Base-by-base conservation (phyloP, 1,140 invertebrate genomes). In the Tetramorium simillimum region DNA sequence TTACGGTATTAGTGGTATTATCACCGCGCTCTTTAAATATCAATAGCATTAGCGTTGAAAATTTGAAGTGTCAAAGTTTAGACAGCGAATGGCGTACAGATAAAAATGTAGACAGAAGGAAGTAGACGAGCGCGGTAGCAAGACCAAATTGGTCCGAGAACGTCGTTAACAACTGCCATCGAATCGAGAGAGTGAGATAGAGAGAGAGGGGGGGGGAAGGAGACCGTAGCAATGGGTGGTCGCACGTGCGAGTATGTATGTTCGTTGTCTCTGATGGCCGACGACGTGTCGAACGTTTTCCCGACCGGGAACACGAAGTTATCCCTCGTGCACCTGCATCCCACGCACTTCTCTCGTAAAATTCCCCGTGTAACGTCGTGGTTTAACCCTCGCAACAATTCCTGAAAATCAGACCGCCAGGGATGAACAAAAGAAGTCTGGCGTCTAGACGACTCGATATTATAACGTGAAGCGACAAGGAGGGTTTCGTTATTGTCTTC, bases 381-480 rank as follows among this genome's bases (percentile, higher is more conserved):
- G 40, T 49, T 76, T 16, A 43, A 86, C 73, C 76, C 88, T 89
- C 73, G 69, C 76, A 69, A 86, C 88, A 89, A 89, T 78, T 85
- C 89, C 87, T 77, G 88, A 90, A 90, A 90, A 89, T 90, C 88
- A 90, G 60, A 60, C 78, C 37, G 16, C 46, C 70, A 2, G 18
- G 53, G 69, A 80, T 65, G 88, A 88, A 90, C 89, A 90, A 88
- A 90, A 89, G 85, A 85, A 70, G 86, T 90, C 89, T 90, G 78
- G 67, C 58, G 88, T 90, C 89, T 90, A 90, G 89, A 90, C 89
- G 86, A 80, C 53, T 87, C 62, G 33, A 84, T 90, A 89, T 90
- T 90, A 88, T 80, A 56, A 69, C 53, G 60, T 46, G 51, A 4
- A 58, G 40, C 63, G 73, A 76, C 46, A 18, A 69, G 72, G 53